These are phyloP conservation scores for Oscheius sp. DNA, from an alignment of 2,888 invertebrate genomes.

Conservation along the genomic window DNA sequence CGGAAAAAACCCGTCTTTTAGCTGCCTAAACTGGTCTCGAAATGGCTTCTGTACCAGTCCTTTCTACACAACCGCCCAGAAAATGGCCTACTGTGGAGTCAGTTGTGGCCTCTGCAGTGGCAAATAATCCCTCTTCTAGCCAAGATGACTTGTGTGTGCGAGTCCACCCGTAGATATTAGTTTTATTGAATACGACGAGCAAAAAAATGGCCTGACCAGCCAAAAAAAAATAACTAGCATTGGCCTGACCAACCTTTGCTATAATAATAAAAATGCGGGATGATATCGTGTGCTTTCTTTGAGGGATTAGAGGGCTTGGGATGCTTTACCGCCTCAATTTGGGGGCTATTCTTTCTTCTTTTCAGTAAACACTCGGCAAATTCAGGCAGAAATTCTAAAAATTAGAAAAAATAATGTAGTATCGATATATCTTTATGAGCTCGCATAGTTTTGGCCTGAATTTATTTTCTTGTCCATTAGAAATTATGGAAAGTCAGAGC, in stretches of 20 bases:
- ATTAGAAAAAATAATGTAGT: too few species aligned
- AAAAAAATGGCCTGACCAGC: constrained; percentile 7
- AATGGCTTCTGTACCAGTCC: constrained; percentile 14
- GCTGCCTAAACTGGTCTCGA: neutral
- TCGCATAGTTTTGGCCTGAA: too few species aligned
- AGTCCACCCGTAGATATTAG: neutral
- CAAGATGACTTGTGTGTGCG: neutral
- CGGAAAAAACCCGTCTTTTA: neutral
- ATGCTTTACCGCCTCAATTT: too few species aligned
- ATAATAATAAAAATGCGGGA: too few species aligned
- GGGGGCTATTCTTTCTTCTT: too few species aligned
- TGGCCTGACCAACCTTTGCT: neutral
- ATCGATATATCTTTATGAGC: too few species aligned
- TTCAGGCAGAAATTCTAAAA: too few species aligned
- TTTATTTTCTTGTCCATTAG: too few species aligned
- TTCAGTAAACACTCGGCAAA: too few species aligned
- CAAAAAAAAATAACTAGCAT: neutral
- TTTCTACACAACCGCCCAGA: constrained; percentile 17
- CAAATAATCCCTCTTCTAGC: neutral
- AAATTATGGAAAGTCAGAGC: too few species aligned
- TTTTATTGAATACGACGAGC: neutral
- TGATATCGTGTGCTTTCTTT: too few species aligned
- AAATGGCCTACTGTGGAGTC: neutral
- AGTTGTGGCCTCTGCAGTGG: constrained; percentile 20
- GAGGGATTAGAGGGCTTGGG: too few species aligned